phyloP scores from a whole-genome alignment of 2,113 vertebrate species.

The Ictalurus punctatus region DNA sequence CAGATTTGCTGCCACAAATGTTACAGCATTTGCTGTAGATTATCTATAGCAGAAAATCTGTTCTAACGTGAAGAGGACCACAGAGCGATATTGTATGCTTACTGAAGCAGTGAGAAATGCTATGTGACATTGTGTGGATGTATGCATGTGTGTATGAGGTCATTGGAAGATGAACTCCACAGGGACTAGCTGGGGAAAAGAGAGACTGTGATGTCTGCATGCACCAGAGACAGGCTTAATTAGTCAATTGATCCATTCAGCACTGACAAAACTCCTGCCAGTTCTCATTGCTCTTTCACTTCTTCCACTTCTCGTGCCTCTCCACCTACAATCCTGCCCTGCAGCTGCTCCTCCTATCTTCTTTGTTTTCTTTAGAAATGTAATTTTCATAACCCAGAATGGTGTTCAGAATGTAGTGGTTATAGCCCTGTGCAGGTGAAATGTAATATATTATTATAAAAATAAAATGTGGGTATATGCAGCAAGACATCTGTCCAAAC shows the following conservation, averaged over 20 bases:
- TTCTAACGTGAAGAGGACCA: not conserved
- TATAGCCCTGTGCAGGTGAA: not conserved
- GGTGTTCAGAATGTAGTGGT: not conserved
- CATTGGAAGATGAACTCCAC: slow-evolving; percentile 49
- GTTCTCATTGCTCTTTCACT: slow-evolving; percentile 15
- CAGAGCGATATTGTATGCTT: not conserved
- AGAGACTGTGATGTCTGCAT: slow-evolving; percentile 60
- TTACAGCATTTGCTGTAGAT: not conserved
- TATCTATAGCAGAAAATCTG: not conserved
- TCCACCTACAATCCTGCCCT: not conserved
- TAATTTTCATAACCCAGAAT: not conserved
- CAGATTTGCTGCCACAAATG: not conserved
- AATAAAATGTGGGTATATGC: not conserved
- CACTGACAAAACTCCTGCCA: slow-evolving; percentile 33
- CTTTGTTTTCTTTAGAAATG: not conserved
- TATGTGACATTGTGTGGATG: slow-evolving; percentile 17
- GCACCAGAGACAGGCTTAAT: slow-evolving; percentile 65
- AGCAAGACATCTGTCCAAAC: not conserved
- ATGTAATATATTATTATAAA: not conserved
- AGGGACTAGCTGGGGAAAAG: slow-evolving; percentile 61
- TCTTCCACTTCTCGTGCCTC: not conserved
- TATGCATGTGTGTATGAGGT: slow-evolving; percentile 37
- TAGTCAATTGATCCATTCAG: slow-evolving; percentile 67
- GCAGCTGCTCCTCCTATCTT: not conserved
- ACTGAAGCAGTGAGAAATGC: not conserved